Base-by-base conservation (phyloP, 2,888 invertebrate species). In the Hyalella azteca region DNA sequence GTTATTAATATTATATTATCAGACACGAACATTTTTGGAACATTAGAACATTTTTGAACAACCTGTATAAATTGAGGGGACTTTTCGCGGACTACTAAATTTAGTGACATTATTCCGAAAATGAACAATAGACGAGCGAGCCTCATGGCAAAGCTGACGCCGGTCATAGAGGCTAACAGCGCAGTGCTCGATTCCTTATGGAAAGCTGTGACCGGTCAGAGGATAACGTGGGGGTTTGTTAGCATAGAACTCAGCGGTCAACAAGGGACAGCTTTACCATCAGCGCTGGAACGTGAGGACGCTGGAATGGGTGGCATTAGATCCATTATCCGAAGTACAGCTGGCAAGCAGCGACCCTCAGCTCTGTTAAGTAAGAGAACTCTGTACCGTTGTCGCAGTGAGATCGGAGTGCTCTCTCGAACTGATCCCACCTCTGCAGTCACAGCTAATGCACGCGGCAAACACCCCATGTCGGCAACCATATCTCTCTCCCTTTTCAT, bases 131-230 rank as follows among this genome's bases (percentile, higher is more conserved):
- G n/a, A n/a, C n/a, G n/a, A n/a, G n/a, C n/a, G n/a, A n/a, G n/a
- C n/a, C n/a, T n/a, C n/a, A n/a, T n/a, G n/a, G n/a, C n/a, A n/a
- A n/a, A n/a, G n/a, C n/a, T n/a, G n/a, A n/a, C n/a, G n/a, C n/a
- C n/a, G n/a, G n/a, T 26, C 26, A 29, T 26, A 54, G 29, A 26
- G 54, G 54, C 26, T 54, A 26, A 54, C 5, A 29, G 22, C 13
- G 54, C 22, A 54, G 22, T 54, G 54, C 29, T 54, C 26, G 54
- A 26, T 22, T 7, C 54, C 29, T 54, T 54, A 54, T 54, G 54
- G 54, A 54, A 54, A 54, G 54, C 54, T 54, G 22, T n/a, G n/a
- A n/a, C n/a, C 54, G 54, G 29, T 54, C 54, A 54, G 54, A 54
- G 54, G 54, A 54, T 54, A 54, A 54, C 54, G n/a, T 54, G 29